Percentiles rank a stretch among this genome's conserved stretches.
Evolutionary conservation across 2,797 vertebrate species (phyloP).

Genomic region (Neomorphus geoffroyi): DNA sequence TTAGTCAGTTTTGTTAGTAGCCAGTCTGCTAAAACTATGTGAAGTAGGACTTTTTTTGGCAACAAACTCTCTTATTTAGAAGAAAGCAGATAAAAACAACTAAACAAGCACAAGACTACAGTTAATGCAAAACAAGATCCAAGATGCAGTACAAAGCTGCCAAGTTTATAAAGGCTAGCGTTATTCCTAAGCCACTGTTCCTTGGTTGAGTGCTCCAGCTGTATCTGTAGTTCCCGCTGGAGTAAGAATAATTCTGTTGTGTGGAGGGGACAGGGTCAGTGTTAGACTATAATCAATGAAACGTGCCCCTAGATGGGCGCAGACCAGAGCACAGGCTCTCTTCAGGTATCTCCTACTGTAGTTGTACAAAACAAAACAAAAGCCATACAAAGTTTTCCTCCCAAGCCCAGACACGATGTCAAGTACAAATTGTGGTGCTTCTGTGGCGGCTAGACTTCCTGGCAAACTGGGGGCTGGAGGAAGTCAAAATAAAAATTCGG

Average conservation of each 20-base stretch:
- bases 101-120: not conserved
- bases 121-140: too few species aligned
- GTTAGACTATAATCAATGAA: not conserved
- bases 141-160: not conserved
- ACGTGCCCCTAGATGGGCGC: not conserved
- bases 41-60: not conserved
- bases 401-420: not conserved
- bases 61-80: not conserved
- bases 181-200: not conserved
- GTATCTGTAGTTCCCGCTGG: not conserved
- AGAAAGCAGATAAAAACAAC: not conserved
- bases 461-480: not conserved
- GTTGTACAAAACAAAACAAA: not conserved
- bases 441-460: not conserved
- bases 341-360: not conserved
- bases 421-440: not conserved
- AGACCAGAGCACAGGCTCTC: not conserved
- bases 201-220: not conserved
- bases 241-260: not conserved
- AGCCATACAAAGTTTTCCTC: not conserved
- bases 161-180: not conserved
- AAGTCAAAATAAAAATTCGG: not conserved
- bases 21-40: not conserved
- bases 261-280: not conserved
- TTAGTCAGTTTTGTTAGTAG: not conserved